Percentiles rank a stretch among this genome's conserved stretches.
Conservation (phyloP, 2,888 invertebrate genomes). For the Chesias legatella region DNA sequence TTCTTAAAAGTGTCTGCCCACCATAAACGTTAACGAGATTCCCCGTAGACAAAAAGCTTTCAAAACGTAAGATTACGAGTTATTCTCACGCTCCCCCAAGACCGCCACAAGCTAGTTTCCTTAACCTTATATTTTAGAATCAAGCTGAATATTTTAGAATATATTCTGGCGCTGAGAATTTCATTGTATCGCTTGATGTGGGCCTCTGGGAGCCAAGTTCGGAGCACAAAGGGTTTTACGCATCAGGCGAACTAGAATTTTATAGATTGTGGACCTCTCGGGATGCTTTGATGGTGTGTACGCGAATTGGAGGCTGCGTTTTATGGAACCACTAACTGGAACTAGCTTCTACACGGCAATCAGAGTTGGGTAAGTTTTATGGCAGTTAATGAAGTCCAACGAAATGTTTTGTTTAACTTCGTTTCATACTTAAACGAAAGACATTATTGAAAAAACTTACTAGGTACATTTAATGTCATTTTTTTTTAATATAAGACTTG, state of each 20-base stretch:
- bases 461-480: too few species aligned
- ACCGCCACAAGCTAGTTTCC: conserved; percentile 20
- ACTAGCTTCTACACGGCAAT: conserved; percentile 21
- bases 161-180: conserved; percentile 41
- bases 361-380: conserved; percentile 12
- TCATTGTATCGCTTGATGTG: conserved; percentile 41
- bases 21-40: conserved; percentile 7
- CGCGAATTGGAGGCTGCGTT: conserved; percentile 37
- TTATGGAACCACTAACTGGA: conserved; percentile 28
- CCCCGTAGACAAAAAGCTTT: conserved; percentile 17
- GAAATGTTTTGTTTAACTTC: too few species aligned
- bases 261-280: conserved; percentile 47
- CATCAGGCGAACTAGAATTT: conserved; percentile 46
- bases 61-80: conserved; percentile 20
- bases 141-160: conserved; percentile 33
- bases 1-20: not conserved
- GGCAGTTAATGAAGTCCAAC: conserved; percentile 16
- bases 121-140: conserved; percentile 28
- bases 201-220: conserved; percentile 38
- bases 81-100: conserved; percentile 23
- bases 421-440: too few species aligned
- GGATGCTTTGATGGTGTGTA: conserved; percentile 31
- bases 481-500: too few species aligned
- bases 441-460: too few species aligned
- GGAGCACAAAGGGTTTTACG: conserved; percentile 47